Percentiles rank a stretch among this genome's conserved stretches.
Conservation (phyloP, 2,888 invertebrate species). For the Zootermopsis nevadensis region DNA sequence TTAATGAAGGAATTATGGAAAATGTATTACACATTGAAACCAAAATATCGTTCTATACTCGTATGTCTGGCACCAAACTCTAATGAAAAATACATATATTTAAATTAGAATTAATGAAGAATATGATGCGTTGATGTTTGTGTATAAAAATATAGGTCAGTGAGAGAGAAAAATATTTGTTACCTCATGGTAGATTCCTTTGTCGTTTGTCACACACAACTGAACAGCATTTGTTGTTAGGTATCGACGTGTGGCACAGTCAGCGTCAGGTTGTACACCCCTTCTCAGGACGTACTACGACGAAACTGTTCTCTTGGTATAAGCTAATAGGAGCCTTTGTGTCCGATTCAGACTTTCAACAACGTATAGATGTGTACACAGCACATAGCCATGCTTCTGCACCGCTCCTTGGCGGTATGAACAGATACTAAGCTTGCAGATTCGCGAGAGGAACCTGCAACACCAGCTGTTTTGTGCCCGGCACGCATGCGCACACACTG, state of each 20-base stretch:
- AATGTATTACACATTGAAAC: too few species aligned
- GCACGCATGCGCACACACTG: not conserved
- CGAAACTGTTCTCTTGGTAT: not conserved
- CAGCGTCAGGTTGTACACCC: not conserved
- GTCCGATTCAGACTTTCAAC: not conserved
- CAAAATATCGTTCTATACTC: too few species aligned
- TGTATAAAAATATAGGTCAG: too few species aligned
- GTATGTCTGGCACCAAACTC: too few species aligned
- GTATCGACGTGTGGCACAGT: not conserved
- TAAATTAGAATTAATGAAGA: too few species aligned
- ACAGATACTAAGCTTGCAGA: constrained; percentile 1
- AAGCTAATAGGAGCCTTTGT: not conserved
- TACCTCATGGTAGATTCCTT: too few species aligned
- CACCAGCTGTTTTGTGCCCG: not conserved
- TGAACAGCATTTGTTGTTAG: not conserved
- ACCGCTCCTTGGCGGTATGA: not conserved
- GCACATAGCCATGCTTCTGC: not conserved
- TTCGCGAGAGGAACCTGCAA: not conserved
- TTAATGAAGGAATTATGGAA: too few species aligned
- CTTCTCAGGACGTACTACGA: not conserved
- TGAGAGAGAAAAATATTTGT: too few species aligned
- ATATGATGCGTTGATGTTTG: too few species aligned
- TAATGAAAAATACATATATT: too few species aligned
- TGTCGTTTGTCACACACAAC: too few species aligned
- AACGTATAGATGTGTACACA: not conserved